Percentiles rank a stretch among this genome's conserved stretches.
phyloP scores from a whole-genome alignment of 2,888 invertebrate species.

The Desoria tigrina region DNA sequence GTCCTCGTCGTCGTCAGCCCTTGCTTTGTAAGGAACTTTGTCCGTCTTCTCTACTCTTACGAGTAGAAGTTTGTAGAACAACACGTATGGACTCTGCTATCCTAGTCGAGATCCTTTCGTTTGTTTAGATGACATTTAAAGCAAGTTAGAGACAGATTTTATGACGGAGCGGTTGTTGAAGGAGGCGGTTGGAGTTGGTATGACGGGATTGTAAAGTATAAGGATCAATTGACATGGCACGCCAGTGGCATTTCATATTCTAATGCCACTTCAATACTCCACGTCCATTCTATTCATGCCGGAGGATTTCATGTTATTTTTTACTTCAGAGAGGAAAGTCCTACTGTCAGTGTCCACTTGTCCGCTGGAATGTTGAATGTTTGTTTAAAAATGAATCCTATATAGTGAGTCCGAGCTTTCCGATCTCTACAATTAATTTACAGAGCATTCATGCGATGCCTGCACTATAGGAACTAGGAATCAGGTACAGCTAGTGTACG shows the following conservation, averaged over 20 bases:
- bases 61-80: too few species aligned
- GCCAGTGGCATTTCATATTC: conserved; percentile 44
- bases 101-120: neutral
- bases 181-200: neutral
- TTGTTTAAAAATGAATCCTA: conserved; percentile 27
- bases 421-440: too few species aligned
- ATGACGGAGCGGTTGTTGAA: neutral
- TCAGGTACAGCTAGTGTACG: too few species aligned
- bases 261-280: conserved; percentile 30
- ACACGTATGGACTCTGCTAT: neutral
- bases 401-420: too few species aligned
- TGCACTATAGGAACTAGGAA: too few species aligned
- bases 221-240: conserved; percentile 41
- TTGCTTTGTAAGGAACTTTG: conserved; percentile 5
- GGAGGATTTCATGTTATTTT: too few species aligned
- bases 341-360: too few species aligned
- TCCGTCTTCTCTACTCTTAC: neutral
- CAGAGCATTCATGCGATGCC: too few species aligned
- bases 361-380: too few species aligned
- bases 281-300: too few species aligned
- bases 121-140: neutral
- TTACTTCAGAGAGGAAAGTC: too few species aligned
- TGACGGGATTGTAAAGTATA: conserved; percentile 3
- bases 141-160: neutral
- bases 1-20: too few species aligned